Evolutionary conservation across 2,113 vertebrate species (phyloP).

Genomic region (Oxyura jamaicensis): DNA sequence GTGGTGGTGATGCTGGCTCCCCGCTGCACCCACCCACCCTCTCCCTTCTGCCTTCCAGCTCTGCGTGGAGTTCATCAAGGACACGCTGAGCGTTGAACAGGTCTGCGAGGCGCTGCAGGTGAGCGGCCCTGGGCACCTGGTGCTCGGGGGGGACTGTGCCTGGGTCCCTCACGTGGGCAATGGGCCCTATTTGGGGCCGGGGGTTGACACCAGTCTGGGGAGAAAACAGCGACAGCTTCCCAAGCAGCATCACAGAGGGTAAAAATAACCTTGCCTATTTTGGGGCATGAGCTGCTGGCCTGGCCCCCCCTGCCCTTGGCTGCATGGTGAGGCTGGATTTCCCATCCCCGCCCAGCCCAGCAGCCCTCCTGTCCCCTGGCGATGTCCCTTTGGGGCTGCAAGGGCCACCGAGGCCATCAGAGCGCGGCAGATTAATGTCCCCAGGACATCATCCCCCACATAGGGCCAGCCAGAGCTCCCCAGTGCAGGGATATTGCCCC

Average conservation of each 20-base stretch:
- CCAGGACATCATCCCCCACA: neutral
- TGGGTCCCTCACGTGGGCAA: neutral
- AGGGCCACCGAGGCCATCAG: neutral
- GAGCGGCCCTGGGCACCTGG: neutral
- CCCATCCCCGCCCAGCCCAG: neutral
- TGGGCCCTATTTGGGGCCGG: neutral
- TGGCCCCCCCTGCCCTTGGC: neutral
- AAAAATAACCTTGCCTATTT: neutral
- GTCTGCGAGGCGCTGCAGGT: slow-evolving; percentile 85
- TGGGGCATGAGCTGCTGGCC: neutral
- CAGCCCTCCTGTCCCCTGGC: neutral
- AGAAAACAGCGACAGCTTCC: neutral
- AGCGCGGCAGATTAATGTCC: neutral
- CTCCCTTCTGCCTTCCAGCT: slow-evolving; percentile 59
- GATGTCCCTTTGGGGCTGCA: neutral
- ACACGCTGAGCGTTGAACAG: slow-evolving; percentile 75
- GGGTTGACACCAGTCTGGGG: neutral
- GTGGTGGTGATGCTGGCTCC: neutral
- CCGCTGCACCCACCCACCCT: fast-evolving
- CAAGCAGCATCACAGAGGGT: neutral
- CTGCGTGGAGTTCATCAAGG: slow-evolving; percentile 78
- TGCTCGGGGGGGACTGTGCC: neutral
- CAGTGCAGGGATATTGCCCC: neutral
- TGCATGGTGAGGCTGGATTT: neutral
- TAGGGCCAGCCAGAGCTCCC: neutral